Base-by-base conservation (phyloP, 2,113 vertebrate species). In the Brachionichthys hirsutus region DNA sequence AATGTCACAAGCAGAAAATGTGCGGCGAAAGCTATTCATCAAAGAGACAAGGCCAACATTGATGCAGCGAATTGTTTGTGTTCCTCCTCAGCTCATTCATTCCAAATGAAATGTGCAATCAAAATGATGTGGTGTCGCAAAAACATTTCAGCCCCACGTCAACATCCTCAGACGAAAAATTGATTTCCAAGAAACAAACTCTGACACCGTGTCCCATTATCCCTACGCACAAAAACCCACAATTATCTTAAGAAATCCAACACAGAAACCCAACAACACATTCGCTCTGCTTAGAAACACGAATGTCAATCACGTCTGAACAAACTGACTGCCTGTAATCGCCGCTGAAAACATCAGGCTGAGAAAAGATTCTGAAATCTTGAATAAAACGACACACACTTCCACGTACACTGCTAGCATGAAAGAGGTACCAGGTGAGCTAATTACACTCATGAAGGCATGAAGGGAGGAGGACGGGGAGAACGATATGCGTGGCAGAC, bases 61-160 rank as follows among this genome's bases (percentile, higher is more conserved):
- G 86, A 88, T 82, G 81, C 83, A 81, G 78, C 67, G 41, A 71
- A 86, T 56, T 79, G 81, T 85, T 87, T 86, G 78, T 82, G 77
- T 85, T 73, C 70, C 44, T 80, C 67, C 52, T 70, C 77, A 70
- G 69, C 79, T 70, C 81, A 74, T 85, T 83, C 78, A 80, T 86
- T 80, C 61, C 17, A 19, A 79, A 86, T 67, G 68, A 85, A 85
- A 84, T 72, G 73, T 80, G 80, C 80, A 86, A 88, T 85, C 85
- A 82, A 63, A 81, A 55, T 66, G 70, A 79, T 77, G 78, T 53
- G 67, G 65, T 61, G 62, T 73, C 66, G 70, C 24, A 20, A 85
- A 81, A 80, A 82, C 71, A 75, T 66, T 53, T 64, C 62, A 55
- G 38, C 43, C 51, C 41, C 55, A 59, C 57, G 47, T 48, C 67